Evolutionary conservation across 2,888 invertebrate species (phyloP).

Genomic region (Cosmia pyralina): DNA sequence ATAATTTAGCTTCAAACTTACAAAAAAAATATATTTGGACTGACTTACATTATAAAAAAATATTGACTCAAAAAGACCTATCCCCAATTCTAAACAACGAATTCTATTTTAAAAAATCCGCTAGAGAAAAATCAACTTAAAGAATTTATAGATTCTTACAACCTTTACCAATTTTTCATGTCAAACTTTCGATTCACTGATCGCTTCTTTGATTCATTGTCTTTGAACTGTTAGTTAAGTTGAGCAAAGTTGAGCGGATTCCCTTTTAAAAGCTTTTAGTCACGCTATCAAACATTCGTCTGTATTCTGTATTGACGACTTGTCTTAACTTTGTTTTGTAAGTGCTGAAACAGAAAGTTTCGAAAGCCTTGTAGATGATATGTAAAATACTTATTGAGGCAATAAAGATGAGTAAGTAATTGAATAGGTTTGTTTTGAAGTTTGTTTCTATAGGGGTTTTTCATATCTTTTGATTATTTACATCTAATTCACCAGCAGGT

Average conservation of each 20-base stretch:
- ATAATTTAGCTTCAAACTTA: no score
- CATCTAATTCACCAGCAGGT: background rate
- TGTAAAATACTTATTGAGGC: conserved; percentile 9
- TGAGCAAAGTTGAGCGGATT: conserved; percentile 43
- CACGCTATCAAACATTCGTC: conserved; percentile 49
- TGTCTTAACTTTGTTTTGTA: conserved; percentile 26
- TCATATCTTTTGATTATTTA: background rate
- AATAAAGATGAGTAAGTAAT: background rate
- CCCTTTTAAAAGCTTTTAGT: conserved; percentile 59
- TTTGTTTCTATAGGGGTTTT: background rate
- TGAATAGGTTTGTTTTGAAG: background rate
- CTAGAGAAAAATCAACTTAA: background rate
- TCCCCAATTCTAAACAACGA: background rate
- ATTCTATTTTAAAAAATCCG: background rate
- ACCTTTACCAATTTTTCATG: conserved; percentile 25
- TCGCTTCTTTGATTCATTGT: conserved; percentile 55
- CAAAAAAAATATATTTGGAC: background rate
- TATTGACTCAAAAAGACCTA: background rate
- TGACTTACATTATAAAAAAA: background rate
- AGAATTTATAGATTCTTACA: background rate
- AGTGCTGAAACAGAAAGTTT: conserved; percentile 30
- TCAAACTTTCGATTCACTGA: conserved; percentile 42
- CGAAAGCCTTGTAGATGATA: background rate
- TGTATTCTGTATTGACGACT: conserved; percentile 33
- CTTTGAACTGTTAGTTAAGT: conserved; percentile 44